Percentiles rank a stretch among this genome's conserved stretches.
Evolutionary conservation across 2,113 vertebrate genomes (phyloP).

Genomic region (Galbula dea): DNA sequence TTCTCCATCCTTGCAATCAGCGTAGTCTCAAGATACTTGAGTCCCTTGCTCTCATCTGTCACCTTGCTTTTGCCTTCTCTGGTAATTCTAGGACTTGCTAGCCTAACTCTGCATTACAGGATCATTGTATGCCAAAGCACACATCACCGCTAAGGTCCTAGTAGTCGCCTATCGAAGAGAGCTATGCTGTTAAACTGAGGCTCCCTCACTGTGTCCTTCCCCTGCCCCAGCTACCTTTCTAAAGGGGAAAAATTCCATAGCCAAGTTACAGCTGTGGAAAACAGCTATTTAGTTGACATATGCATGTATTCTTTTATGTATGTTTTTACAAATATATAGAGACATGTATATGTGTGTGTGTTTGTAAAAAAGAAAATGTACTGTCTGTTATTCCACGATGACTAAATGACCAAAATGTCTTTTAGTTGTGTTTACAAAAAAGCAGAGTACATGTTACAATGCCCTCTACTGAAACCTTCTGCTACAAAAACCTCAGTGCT

Average conservation of each 20-base stretch:
- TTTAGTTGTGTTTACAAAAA: not conserved
- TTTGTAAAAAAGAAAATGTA: not conserved
- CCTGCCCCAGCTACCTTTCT: not conserved
- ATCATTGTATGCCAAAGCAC: not conserved
- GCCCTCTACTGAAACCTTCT: not conserved
- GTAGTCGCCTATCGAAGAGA: not conserved
- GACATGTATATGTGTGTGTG: too few relatives aligned
- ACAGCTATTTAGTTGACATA: not conserved
- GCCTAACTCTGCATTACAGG: not conserved
- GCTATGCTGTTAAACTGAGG: too few relatives aligned
- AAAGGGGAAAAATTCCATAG: not conserved
- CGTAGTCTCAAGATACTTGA: not conserved
- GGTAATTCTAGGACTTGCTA: too few relatives aligned
- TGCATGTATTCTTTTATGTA: not conserved
- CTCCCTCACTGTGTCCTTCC: not conserved
- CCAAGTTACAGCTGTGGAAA: not conserved
- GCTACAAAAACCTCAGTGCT: not conserved
- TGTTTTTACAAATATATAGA: not conserved
- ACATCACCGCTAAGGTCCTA: rapidly evolving
- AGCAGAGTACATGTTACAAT: not conserved
- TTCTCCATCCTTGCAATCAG: not conserved
- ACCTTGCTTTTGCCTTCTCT: not conserved
- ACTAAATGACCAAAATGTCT: not conserved
- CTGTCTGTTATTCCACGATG: not conserved
- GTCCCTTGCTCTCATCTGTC: not conserved